These are phyloP conservation scores for Sebastiscus tertius DNA, from an alignment of 2,797 vertebrate species.

Conservation along the genomic window DNA sequence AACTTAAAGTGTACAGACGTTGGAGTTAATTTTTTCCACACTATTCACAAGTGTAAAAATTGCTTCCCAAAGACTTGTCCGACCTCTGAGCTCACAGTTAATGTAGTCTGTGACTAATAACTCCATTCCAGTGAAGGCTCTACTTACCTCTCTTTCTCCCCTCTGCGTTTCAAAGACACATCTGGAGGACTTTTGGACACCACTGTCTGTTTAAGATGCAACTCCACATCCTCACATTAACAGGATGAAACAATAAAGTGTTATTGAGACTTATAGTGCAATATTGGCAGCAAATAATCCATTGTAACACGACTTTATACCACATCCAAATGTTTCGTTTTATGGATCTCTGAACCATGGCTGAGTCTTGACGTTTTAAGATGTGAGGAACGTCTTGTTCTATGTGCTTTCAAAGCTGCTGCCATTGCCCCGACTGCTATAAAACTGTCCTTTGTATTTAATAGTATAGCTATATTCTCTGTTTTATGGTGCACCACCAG, in stretches of 20 bases:
- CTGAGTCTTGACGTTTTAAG: slow-evolving; percentile 42
- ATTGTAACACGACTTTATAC: slow-evolving; percentile 23
- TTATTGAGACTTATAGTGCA: slow-evolving; percentile 53
- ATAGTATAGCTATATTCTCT: slow-evolving; percentile 49
- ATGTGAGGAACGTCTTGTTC: slow-evolving; percentile 47
- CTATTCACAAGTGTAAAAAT: not conserved
- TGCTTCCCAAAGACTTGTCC: not conserved
- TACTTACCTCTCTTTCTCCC: not conserved
- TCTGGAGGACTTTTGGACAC: slow-evolving; percentile 48
- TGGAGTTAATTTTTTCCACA: not conserved
- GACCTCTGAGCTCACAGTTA: slow-evolving; percentile 7
- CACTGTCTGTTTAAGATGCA: slow-evolving; percentile 50
- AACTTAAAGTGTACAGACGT: not conserved
- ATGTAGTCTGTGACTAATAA: slow-evolving; percentile 21
- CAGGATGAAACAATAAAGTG: slow-evolving; percentile 61
- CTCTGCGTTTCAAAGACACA: slow-evolving; percentile 34
- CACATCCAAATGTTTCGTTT: slow-evolving; percentile 57
- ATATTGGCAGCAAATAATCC: slow-evolving; percentile 61
- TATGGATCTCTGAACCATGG: slow-evolving; percentile 44
- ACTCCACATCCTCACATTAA: slow-evolving; percentile 44
- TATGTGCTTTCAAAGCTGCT: slow-evolving; percentile 56
- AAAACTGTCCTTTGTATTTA: slow-evolving; percentile 63
- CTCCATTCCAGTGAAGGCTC: slow-evolving; percentile 20
- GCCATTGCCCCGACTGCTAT: slow-evolving; percentile 38
- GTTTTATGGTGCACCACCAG: slow-evolving; percentile 48